Evolutionary conservation across 2,888 invertebrate genomes (phyloP).

Genomic region (Xylophagus ater): DNA sequence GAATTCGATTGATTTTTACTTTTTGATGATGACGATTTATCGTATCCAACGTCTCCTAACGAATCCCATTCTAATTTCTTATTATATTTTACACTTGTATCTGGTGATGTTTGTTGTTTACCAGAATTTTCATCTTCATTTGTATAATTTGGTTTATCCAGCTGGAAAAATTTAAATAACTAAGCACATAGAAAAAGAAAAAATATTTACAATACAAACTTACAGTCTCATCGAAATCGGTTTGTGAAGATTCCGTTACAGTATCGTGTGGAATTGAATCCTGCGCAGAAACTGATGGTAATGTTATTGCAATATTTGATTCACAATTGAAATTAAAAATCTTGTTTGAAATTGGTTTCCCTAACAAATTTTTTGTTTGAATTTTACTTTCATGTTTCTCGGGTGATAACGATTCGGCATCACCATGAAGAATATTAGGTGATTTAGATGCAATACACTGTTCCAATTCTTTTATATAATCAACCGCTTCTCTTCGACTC

Average conservation of each 20-base stretch:
- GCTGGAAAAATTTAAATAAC: neutral
- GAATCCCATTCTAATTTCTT: constrained; percentile 80
- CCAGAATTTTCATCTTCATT: neutral
- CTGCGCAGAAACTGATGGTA: constrained; percentile 6
- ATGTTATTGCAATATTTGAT: constrained; percentile 10
- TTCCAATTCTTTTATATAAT: too few species aligned
- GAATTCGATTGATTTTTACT: neutral
- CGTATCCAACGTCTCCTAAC: constrained; percentile 76
- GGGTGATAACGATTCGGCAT: too few species aligned
- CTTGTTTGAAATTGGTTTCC: neutral
- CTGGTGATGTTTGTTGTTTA: constrained; percentile 48
- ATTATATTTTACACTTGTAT: constrained; percentile 62
- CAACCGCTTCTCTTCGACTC: too few species aligned
- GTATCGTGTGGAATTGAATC: constrained; percentile 4
- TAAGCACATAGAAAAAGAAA: too few species aligned
- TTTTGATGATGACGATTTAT: constrained; percentile 42
- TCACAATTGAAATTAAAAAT: constrained; percentile 10
- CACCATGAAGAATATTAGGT: too few species aligned
- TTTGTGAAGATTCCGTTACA: constrained; percentile 9
- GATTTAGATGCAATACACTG: too few species aligned
- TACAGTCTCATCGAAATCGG: constrained; percentile 8
- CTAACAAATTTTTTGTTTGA: too few species aligned
- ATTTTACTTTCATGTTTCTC: neutral
- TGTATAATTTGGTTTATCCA: neutral
- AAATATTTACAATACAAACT: too few species aligned